A percentile compares a stretch with the other conserved stretches of the same genome.
Evolutionary conservation across 2,888 invertebrate genomes (phyloP).

Genomic region (Luperina nickerlii): DNA sequence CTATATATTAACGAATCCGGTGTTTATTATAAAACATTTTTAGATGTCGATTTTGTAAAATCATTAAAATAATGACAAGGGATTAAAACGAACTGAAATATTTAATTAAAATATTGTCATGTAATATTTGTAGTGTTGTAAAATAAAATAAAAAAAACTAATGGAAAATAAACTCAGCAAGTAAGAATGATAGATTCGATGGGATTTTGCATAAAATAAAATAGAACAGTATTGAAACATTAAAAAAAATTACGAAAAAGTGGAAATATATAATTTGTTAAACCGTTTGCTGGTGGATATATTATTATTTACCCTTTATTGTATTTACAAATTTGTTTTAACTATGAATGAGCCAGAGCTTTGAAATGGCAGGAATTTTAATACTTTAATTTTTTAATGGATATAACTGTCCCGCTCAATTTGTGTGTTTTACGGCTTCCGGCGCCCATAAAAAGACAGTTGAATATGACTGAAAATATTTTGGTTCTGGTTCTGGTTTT

Average conservation of each 20-base stretch:
- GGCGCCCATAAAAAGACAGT: neutral
- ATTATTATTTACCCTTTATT: conserved; percentile 1
- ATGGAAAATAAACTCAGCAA: conserved; percentile 64
- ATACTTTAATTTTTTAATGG: neutral
- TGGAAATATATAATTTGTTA: conserved; percentile 24
- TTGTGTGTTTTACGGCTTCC: neutral
- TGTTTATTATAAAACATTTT: conserved; percentile 68
- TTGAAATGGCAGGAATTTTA: conserved; percentile 18
- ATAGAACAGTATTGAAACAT: conserved; percentile 45
- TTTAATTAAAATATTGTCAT: conserved; percentile 80
- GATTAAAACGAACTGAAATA: conserved; percentile 88
- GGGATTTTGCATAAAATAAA: conserved; percentile 74
- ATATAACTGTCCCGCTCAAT: too few species aligned
- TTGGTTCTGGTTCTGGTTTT: too few species aligned
- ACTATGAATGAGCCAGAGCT: conserved; percentile 36
- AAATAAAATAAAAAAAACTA: conserved; percentile 66
- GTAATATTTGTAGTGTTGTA: conserved; percentile 79
- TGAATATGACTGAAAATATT: neutral
- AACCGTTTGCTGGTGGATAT: conserved; percentile 3
- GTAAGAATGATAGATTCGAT: conserved; percentile 71
- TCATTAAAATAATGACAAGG: conserved; percentile 82
- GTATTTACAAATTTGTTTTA: conserved; percentile 24
- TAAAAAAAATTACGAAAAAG: conserved; percentile 31
- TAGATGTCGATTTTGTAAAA: conserved; percentile 79
- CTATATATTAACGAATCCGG: conserved; percentile 65